phyloP scores from a whole-genome alignment of 2,888 invertebrate genomes.

The Phengaris alcon region DNA sequence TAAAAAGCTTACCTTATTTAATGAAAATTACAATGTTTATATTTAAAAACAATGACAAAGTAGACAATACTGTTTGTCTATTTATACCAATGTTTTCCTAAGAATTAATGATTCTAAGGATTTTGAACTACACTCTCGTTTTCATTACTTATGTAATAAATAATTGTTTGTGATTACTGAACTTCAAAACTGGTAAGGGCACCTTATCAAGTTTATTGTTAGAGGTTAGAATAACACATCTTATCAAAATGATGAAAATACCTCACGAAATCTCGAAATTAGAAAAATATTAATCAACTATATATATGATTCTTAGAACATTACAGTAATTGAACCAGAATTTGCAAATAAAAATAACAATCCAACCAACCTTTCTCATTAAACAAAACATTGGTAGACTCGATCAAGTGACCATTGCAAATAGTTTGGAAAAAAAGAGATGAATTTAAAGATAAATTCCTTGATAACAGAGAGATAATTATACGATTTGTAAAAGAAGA shows the following conservation, averaged over 20 bases:
- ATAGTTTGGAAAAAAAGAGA: conserved; percentile 51
- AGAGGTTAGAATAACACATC: conserved; percentile 26
- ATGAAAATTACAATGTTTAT: too few relatives aligned
- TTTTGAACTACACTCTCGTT: not conserved
- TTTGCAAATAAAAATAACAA: conserved; percentile 9
- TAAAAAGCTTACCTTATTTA: not conserved
- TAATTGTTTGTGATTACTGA: not conserved
- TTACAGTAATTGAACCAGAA: not conserved
- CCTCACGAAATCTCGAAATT: not conserved
- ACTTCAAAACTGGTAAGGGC: not conserved
- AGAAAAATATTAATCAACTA: not conserved
- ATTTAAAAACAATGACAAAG: not conserved
- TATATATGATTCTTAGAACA: not conserved
- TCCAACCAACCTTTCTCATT: conserved; percentile 63
- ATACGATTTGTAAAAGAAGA: conserved; percentile 47
- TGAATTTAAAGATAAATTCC: conserved; percentile 62
- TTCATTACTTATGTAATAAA: not conserved
- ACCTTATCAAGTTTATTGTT: conserved; percentile 1
- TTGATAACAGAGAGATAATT: conserved; percentile 70
- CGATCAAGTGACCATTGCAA: conserved; percentile 44
- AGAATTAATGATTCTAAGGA: not conserved
- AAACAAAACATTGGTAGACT: conserved; percentile 61
- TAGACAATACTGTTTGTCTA: not conserved
- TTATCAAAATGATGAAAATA: conserved; percentile 26
- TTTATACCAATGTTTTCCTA: not conserved